Percentiles rank a stretch among this genome's conserved stretches.
Evolutionary conservation across 1,140 invertebrate genomes (phyloP).

Genomic region (Augochlora pura): DNA sequence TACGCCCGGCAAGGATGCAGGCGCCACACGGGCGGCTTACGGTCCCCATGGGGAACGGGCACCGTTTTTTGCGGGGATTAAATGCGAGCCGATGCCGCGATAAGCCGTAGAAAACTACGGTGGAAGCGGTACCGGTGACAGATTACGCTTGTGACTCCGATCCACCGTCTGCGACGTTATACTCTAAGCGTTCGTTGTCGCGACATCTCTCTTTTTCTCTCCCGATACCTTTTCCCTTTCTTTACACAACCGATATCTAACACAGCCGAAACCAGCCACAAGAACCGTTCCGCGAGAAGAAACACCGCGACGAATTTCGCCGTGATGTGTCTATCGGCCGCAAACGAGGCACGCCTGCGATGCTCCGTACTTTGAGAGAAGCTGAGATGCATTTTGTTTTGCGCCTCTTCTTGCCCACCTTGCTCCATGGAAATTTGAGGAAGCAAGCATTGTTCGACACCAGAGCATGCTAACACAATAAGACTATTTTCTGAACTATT

Average conservation of each 20-base stretch:
- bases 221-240: neutral
- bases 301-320: constrained; percentile 39
- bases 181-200: neutral
- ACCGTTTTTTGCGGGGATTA: constrained; percentile 76
- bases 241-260: constrained; percentile 1
- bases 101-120: constrained; percentile 76
- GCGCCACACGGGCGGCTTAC: constrained; percentile 76
- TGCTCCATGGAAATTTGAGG: neutral
- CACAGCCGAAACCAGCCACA: constrained; percentile 13
- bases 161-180: constrained; percentile 38
- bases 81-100: constrained; percentile 77
- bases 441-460: no score
- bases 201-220: neutral
- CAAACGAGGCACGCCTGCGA: neutral
- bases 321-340: neutral
- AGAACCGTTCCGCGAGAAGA: constrained; percentile 11
- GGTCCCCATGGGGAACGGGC: constrained; percentile 63
- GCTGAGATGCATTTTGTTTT: neutral
- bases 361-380: neutral
- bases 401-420: neutral
- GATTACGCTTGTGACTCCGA: constrained; percentile 72
- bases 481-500: no score
- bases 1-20: constrained; percentile 70
- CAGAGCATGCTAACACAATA: no score
- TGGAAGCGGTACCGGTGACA: constrained; percentile 76